These are phyloP conservation scores for Hofmannophila pseudospretella DNA, from an alignment of 2,888 invertebrate genomes.

Conservation along the genomic window DNA sequence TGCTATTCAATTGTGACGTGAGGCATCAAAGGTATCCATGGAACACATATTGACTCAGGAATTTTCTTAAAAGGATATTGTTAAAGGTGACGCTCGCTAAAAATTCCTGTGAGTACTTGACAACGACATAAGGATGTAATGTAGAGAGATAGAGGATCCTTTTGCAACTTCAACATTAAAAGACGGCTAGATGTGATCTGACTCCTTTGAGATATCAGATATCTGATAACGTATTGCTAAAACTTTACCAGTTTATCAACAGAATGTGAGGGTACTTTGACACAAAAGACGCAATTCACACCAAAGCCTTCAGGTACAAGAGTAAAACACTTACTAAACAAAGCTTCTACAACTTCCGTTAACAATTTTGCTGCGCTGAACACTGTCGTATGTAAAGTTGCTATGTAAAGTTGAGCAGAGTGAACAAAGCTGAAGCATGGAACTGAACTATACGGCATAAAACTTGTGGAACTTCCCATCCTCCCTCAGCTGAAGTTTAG, in stretches of 20 bases:
- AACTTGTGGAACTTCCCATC: background rate
- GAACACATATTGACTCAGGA: no score
- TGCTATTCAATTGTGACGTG: background rate
- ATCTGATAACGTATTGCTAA: no score
- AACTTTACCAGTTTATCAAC: no score
- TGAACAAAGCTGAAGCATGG: conserved; percentile 35
- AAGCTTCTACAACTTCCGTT: conserved; percentile 6
- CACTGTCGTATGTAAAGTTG: conserved; percentile 13
- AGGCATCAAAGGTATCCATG: no score
- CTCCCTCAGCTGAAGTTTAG: background rate
- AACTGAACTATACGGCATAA: conserved; percentile 8
- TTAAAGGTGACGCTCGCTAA: no score
- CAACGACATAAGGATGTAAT: no score
- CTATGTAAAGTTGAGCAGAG: conserved; percentile 24
- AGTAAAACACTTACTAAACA: conserved; percentile 10
- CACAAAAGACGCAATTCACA: conserved; percentile 4
- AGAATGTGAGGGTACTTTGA: conserved; percentile 2
- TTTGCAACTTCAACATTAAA: no score
- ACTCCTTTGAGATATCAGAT: no score
- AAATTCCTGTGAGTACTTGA: no score
- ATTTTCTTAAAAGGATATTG: no score
- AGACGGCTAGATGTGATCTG: no score
- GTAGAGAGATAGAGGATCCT: no score
- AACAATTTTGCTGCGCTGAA: conserved; percentile 8
- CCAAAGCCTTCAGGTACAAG: conserved; percentile 5